Evolutionary conservation across 2,113 vertebrate species (phyloP).

Genomic region (Dicerorhinus sumatrensis): DNA sequence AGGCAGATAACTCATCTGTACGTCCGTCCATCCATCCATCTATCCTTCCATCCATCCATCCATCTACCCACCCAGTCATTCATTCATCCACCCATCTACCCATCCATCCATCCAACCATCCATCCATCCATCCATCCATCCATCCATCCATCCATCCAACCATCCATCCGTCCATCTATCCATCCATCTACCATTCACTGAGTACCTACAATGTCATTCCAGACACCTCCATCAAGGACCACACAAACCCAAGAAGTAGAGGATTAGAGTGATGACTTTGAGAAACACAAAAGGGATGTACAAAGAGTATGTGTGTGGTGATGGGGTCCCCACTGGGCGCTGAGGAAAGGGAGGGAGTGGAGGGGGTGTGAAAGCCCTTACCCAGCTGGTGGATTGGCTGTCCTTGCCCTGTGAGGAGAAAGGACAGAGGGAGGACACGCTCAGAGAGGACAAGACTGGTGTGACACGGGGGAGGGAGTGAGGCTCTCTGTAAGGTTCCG

Average conservation of each 20-base stretch:
- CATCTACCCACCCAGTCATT: accelerated
- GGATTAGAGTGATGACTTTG: neutral
- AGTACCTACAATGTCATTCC: neutral
- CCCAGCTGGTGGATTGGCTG: conserved; percentile 78
- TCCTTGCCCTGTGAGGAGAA: conserved; percentile 79
- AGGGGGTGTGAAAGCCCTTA: conserved; percentile 57
- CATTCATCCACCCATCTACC: neutral
- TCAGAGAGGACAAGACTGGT: conserved; percentile 56
- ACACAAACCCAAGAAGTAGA: neutral
- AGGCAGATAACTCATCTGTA: neutral
- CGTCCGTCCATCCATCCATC: neutral
- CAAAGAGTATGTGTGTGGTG: neutral
- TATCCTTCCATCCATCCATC: neutral
- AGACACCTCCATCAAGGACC: neutral
- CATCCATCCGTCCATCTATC: accelerated
- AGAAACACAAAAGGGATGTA: neutral
- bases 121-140: neutral
- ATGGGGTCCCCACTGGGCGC: neutral
- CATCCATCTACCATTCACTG: neutral
- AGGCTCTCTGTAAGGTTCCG: neutral
- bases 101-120: neutral
- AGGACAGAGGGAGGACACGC: conserved; percentile 65
- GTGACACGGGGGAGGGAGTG: neutral
- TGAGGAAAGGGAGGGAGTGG: neutral
- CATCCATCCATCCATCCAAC: neutral